Evolutionary conservation across 1,140 invertebrate species (phyloP).

Genomic region (Bilobella aurantiaca): DNA sequence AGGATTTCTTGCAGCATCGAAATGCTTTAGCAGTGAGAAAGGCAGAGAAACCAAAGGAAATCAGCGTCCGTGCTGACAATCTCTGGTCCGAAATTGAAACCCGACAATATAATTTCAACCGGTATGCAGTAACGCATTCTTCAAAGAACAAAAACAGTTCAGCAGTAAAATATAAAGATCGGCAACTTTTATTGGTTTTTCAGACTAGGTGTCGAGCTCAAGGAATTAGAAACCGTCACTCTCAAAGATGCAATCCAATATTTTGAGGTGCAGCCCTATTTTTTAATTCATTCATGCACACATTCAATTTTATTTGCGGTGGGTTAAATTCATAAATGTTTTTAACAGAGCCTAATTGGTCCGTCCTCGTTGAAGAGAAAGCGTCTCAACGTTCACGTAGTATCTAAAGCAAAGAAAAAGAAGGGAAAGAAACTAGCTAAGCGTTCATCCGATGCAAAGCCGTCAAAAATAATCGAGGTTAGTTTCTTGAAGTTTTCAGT

Average conservation of each 20-base stretch:
- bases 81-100: constrained; percentile 77
- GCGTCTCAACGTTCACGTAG: neutral
- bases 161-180: too few species aligned
- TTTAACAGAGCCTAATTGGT: neutral
- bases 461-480: neutral
- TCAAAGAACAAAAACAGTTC: too few species aligned
- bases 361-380: neutral
- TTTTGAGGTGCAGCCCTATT: constrained; percentile 68
- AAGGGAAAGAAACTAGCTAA: neutral
- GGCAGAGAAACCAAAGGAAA: constrained; percentile 81
- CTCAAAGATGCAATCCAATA: constrained; percentile 72
- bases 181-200: constrained; percentile 38
- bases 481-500: neutral
- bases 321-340: neutral
- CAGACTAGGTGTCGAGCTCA: constrained; percentile 70
- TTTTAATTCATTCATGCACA: too few species aligned
- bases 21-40: constrained; percentile 64
- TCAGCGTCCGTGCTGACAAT: constrained; percentile 54
- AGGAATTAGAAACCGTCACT: constrained; percentile 62
- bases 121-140: neutral
- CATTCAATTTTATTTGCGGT: neutral
- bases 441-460: neutral
- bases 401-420: constrained; percentile 8
- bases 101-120: constrained; percentile 80
- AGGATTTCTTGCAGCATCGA: constrained; percentile 75